Base-by-base conservation (phyloP, 2,797 vertebrate genomes). In the Neoniphon sammara region DNA sequence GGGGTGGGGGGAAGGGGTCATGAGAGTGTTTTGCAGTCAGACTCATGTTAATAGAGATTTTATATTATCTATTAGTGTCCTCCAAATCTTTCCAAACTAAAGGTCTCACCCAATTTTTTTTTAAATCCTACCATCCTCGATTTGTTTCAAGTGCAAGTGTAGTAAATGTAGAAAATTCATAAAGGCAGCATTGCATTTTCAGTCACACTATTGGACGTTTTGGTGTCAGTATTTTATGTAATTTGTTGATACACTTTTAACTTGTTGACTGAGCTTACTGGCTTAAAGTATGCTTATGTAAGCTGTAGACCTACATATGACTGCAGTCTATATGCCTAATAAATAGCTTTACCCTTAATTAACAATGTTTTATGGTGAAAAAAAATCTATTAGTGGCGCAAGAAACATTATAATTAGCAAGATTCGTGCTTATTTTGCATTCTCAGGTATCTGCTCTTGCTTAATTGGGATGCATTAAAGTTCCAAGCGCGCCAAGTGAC, bases 401-500 rank as follows among this genome's bases (percentile, higher is more conserved):
- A 7, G 4, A 17, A 57, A 3, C 18, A 57, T 57, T 18, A 1
- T 20, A 10, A n/a, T 6, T 7, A 50, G 20, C 52, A 56, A 52
- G 20, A 34, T 20, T 10, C 23, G 6, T 56, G 36, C 31, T 59
- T 70, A 27, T 64, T 65, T 83, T 70, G 74, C 52, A 71, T 74
- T 81, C 73, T 78, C 69, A 84, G 58, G 81, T 80, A 76, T 87
- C 76, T 82, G 88, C 76, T 82, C 80, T 60, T 68, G 70, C 82
- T 71, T 85, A 72, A 20, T 82, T 83, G 85, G 78, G 87, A 89
- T 65, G 60, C 70, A 44, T 50, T 85, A 88, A 47, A 71, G 56
- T 78, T 74, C 66, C 58, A 36, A 87, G 73, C 77, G 82, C 82
- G 86, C 88, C 88, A 89, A 90, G 85, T 86, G 89, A 77, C 76